Conservation (phyloP, 1,140 invertebrate species). For the Chrysopa pallens region DNA sequence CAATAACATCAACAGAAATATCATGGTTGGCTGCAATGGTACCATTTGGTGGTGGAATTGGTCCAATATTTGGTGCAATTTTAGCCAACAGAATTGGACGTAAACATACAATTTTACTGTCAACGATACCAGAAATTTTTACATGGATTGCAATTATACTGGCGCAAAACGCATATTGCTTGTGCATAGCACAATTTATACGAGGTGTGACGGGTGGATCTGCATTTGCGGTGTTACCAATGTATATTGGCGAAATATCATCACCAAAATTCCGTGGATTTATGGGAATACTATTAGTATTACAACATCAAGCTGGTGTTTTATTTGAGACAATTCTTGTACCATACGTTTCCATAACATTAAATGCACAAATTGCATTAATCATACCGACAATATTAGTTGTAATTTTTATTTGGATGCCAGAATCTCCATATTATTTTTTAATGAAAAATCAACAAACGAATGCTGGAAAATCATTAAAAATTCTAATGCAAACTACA, state of each 20-base stretch:
- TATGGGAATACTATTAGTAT: slow-evolving; percentile 29
- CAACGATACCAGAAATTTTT: slow-evolving; percentile 31
- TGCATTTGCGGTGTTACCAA: slow-evolving; percentile 27
- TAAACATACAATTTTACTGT: slow-evolving; percentile 31
- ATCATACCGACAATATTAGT: slow-evolving; percentile 26
- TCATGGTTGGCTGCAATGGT: slow-evolving; percentile 12
- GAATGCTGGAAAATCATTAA: slow-evolving; percentile 54
- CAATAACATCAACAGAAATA: slow-evolving; percentile 10
- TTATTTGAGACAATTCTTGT: slow-evolving; percentile 29
- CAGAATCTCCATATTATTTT: slow-evolving; percentile 72
- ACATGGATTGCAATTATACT: slow-evolving; percentile 35
- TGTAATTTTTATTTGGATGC: slow-evolving; percentile 41
- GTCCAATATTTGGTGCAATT: slow-evolving; percentile 63
- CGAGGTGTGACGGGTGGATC: slow-evolving; percentile 34
- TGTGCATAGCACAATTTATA: slow-evolving; percentile 29
- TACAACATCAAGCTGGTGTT: slow-evolving; percentile 26
- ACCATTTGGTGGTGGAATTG: slow-evolving; percentile 54
- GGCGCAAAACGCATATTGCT: slow-evolving; percentile 11
- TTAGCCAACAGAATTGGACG: slow-evolving; percentile 32
- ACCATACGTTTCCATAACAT: slow-evolving; percentile 23
- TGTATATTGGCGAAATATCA: slow-evolving; percentile 33
- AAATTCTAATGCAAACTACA: slow-evolving; percentile 56
- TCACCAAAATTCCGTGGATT: slow-evolving; percentile 32
- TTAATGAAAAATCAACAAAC: slow-evolving; percentile 51
- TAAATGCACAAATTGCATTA: slow-evolving; percentile 28